Percentiles rank a stretch among this genome's conserved stretches.
Conservation (phyloP, 1,140 invertebrate species). For the Varroa destructor region DNA sequence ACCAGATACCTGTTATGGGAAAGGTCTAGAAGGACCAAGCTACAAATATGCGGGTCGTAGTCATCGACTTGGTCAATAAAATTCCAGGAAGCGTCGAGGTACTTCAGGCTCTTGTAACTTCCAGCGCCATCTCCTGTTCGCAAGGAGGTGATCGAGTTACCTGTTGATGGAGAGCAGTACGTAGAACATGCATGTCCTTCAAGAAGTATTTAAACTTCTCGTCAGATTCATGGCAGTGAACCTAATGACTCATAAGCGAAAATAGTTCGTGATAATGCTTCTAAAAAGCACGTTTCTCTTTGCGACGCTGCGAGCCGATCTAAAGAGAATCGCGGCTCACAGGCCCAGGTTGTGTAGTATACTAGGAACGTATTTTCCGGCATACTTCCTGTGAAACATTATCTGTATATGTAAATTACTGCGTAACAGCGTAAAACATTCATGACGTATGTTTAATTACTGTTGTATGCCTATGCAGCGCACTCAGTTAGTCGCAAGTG, state of each 20-base stretch:
- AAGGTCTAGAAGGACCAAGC: neutral
- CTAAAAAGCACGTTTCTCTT: too few species aligned
- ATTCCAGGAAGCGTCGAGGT: constrained; percentile 7
- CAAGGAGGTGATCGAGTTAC: neutral
- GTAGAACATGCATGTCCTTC: neutral
- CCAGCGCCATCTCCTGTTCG: neutral
- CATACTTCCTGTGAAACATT: too few species aligned
- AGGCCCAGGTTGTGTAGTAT: too few species aligned
- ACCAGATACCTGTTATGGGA: neutral
- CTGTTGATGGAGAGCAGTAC: neutral
- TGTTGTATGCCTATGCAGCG: too few species aligned
- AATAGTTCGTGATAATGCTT: too few species aligned
- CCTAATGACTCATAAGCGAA: neutral
- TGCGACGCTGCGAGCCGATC: too few species aligned
- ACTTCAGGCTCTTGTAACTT: neutral
- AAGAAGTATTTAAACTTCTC: neutral
- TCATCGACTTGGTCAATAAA: neutral
- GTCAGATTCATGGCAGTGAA: neutral
- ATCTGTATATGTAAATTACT: too few species aligned
- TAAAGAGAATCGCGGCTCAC: too few species aligned
- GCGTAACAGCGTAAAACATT: too few species aligned
- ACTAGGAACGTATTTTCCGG: too few species aligned
- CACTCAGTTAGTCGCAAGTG: too few species aligned
- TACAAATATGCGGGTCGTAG: constrained; percentile 2
- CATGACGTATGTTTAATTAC: too few species aligned